Conservation (phyloP, 2,113 vertebrate genomes). For the Bos indicus region DNA sequence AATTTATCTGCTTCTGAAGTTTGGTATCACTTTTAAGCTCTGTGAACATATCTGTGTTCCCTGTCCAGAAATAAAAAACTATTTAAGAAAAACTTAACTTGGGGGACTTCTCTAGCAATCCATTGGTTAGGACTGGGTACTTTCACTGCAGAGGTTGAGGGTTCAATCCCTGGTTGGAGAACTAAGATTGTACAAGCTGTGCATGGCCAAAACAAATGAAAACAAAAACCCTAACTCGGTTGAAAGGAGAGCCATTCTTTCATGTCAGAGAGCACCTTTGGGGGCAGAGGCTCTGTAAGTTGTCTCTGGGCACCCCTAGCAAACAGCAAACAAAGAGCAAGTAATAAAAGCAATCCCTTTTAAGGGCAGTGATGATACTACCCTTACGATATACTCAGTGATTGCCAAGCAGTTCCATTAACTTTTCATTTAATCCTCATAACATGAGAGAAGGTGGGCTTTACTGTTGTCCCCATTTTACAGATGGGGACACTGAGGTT, state of each 20-base stretch:
- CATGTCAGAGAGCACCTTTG: background rate
- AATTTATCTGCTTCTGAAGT: background rate
- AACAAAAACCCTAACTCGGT: background rate
- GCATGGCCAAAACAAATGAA: background rate
- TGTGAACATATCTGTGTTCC: background rate
- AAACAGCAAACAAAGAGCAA: background rate
- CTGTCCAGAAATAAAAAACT: background rate
- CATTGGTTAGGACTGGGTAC: background rate
- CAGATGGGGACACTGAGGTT: background rate
- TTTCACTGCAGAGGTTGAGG: background rate
- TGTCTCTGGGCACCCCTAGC: background rate
- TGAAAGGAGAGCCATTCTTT: background rate
- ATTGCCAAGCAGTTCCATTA: accelerated
- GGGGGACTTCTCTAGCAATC: background rate
- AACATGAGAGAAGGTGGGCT: background rate
- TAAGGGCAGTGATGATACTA: accelerated
- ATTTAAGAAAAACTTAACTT: background rate
- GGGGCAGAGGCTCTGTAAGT: background rate
- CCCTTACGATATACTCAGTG: accelerated
- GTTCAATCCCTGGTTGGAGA: background rate
- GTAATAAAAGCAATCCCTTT: background rate
- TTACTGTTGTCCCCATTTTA: background rate
- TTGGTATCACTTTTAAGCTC: background rate
- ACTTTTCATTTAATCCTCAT: background rate
- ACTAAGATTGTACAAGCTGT: background rate